Evolutionary conservation across 2,888 invertebrate genomes (phyloP), one percentile per base, ranked within the genome.

Genomic region (Acleris emargana): DNA sequence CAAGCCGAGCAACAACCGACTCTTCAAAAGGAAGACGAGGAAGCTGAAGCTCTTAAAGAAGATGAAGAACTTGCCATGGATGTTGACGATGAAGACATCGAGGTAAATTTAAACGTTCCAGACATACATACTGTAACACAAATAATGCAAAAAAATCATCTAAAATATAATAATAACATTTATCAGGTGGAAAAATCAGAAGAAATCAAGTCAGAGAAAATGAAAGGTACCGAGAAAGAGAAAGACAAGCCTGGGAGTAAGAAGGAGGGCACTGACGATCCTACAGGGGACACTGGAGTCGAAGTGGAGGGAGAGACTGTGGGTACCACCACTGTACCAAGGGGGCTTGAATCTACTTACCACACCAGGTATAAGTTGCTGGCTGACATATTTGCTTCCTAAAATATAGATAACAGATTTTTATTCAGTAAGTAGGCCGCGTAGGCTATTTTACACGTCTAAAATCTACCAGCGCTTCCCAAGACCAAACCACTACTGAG

Each of bases 231-330:
- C 73, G 89, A 93, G 76, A 90, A 89, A 78, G 92, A 87, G 58
- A 72, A 88, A 76, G 87, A 93, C 67, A 91, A 93, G 77, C 73
- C 88, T 64, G 87, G 85, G 1, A 88, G 84, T 59, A 90, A 84
- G 58, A 88, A 88, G 5, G 90, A 91, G 1, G 84, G 87, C 0
- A 89, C 87, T 0, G 93, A 91, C 6, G 90, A 91, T 3, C 78
- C 83, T 0, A 87, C 87, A 0, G 92, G 93, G 0, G 91, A 94
- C 13, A 85, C 91, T 0, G 93, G 93, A 0, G 84, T 95, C 32
- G 95, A 96, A 73, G 88, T 97, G 1, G 97, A 97, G 71, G 98
- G 98, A 0, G 97, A 97, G 28, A 82, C 89, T 0, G 93, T 96
- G 0, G 80, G 91, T 60, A 98, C 98, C 0, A 81, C 88, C 62